Evolutionary conservation across 1,140 invertebrate species (phyloP), one percentile per base, ranked within the genome.

Genomic region (Amyelois transitella): DNA sequence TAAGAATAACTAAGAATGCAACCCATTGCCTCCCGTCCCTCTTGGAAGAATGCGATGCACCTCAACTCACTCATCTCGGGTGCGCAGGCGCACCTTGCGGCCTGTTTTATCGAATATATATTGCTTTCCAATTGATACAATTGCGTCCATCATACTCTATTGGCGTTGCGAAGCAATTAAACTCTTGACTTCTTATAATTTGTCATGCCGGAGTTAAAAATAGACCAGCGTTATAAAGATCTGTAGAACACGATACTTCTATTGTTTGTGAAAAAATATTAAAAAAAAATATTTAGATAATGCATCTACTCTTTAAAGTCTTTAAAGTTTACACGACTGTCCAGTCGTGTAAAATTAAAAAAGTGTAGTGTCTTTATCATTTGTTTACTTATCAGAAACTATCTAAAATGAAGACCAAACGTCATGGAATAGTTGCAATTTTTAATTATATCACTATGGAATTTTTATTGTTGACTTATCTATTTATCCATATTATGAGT

Each of bases 1-100:
- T 86, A 83, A 86, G 79, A 73, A 68, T 72, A 71, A 74, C 64
- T 66, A 73, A 77, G 72, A 80, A 84, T 79, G 80, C 75, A 85
- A 70, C 62, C 65, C 64, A 69, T 75, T 80, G 48, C 45, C 72
- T 75, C 69, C 71, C 81, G 77, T 78, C 75, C 78, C 77, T 83
- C 75, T 78, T 67, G 64, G 54, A 81, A 75, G 83, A 80, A 86
- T 86, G 81, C 75, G 77, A 58, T 73, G 66, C 72, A 76, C 75
- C 71, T 75, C 70, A 67, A 49, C 38, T 50, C 59, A 72, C 77
- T 73, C 78, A 38, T 38, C 32, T 38, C 32, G 0, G 12, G 32
- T n/a, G n/a, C 12, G 32, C 32, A 50, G 67, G 78, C 83, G 83
- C 83, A 86, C 81, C 81, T 84, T 86, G 77, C 73, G 62, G 38